Evolutionary conservation across 2,113 vertebrate species (phyloP).

Genomic region (Prochilodus magdalenae): DNA sequence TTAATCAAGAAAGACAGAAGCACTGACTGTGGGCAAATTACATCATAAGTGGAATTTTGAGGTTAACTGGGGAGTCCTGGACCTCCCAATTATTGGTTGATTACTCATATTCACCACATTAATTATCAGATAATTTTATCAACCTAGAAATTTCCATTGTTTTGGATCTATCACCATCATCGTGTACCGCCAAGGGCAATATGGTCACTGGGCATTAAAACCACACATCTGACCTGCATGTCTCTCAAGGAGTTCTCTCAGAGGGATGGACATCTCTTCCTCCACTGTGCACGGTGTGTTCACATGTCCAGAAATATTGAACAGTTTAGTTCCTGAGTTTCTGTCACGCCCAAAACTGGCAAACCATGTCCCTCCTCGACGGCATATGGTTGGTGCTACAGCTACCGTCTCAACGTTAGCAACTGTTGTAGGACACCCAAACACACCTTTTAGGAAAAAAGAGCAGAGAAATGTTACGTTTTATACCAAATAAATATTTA

Average conservation of each 20-base stretch:
- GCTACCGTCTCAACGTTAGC: conserved; percentile 96
- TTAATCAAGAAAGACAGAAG: no score
- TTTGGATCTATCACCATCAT: no score
- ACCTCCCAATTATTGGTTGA: no score
- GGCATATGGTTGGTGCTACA: conserved; percentile 94
- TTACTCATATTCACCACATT: no score
- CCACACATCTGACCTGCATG: conserved; percentile 82
- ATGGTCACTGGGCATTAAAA: no score
- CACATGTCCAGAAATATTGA: conserved; percentile 97
- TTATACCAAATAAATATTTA: neutral
- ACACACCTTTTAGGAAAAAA: conserved; percentile 81
- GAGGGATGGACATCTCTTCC: conserved; percentile 94
- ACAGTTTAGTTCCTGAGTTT: conserved; percentile 95
- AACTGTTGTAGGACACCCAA: conserved; percentile 95
- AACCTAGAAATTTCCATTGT: no score
- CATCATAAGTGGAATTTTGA: no score
- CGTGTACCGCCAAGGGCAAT: neutral
- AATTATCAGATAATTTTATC: no score
- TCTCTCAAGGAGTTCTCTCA: conserved; percentile 94
- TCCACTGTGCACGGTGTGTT: conserved; percentile 94
- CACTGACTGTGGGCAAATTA: no score
- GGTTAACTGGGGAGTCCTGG: no score
- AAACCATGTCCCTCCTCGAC: conserved; percentile 92
- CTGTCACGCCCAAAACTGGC: conserved; percentile 90
- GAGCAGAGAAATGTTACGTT: neutral